Percentiles rank a stretch among this genome's conserved stretches.
Conservation (phyloP, 2,113 vertebrate genomes). For the Callorhinus ursinus region DNA sequence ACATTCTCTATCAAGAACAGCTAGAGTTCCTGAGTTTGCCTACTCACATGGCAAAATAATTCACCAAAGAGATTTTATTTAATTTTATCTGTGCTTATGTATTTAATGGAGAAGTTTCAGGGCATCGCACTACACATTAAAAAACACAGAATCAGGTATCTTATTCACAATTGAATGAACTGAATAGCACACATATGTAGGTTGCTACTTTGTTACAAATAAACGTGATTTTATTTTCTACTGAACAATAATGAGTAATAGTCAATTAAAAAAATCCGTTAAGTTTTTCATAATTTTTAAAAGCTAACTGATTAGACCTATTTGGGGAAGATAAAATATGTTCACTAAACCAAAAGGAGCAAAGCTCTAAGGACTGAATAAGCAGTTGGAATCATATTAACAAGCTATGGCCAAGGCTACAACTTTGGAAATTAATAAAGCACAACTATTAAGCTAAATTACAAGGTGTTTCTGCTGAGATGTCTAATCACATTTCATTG, state of each 20-base stretch:
- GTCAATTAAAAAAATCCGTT: neutral
- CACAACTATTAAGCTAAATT: constrained; percentile 24
- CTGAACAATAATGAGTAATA: neutral
- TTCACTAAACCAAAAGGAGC: constrained; percentile 16
- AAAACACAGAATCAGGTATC: neutral
- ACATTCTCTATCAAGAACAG: neutral
- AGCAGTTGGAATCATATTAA: neutral
- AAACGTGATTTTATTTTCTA: neutral
- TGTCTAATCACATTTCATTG: constrained; percentile 43
- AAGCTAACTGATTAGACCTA: neutral
- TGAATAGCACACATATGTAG: neutral
- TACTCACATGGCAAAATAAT: neutral
- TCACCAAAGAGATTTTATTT: neutral
- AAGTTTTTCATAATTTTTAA: neutral
- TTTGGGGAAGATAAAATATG: neutral
- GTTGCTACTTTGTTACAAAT: neutral
- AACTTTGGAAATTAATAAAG: constrained; percentile 63
- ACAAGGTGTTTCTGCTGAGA: constrained; percentile 36
- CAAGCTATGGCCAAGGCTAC: neutral
- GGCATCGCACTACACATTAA: neutral
- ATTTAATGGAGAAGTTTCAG: neutral
- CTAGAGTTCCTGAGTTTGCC: neutral
- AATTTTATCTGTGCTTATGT: neutral
- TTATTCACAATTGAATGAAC: neutral
- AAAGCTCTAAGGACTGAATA: neutral